A percentile compares a stretch with the other conserved stretches of the same genome.
Conservation (phyloP, 2,113 vertebrate species). For the Sander vitreus region DNA sequence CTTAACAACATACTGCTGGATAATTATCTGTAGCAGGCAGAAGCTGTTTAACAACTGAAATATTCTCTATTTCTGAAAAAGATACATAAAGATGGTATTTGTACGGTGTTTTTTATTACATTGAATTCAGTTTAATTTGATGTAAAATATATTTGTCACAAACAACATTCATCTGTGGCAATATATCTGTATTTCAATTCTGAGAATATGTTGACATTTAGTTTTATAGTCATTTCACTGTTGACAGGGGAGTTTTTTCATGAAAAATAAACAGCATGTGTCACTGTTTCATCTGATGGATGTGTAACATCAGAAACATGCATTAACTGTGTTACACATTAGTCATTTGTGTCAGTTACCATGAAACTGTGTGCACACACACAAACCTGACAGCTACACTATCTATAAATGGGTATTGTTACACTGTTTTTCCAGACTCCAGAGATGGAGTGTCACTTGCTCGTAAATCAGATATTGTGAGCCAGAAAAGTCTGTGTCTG, state of each 20-base stretch:
- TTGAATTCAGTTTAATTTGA: conserved; percentile 8
- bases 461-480: conserved; percentile 1
- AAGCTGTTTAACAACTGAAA: conserved; percentile 1
- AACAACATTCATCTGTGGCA: conserved; percentile 1
- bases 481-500: background rate
- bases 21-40: conserved; percentile 9
- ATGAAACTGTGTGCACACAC: background rate
- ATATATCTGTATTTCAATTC: background rate
- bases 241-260: background rate
- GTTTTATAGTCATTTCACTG: conserved; percentile 4
- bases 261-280: background rate
- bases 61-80: conserved; percentile 16
- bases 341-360: conserved; percentile 2
- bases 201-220: background rate
- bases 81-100: background rate
- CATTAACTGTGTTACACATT: background rate
- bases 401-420: background rate
- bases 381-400: background rate
- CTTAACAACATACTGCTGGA: conserved; percentile 1
- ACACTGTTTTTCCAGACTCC: background rate
- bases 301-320: background rate
- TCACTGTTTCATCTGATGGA: background rate
- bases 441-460: background rate
- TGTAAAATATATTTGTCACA: background rate
- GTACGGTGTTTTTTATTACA: background rate